Percentiles rank a stretch among this genome's conserved stretches.
Conservation (phyloP, 2,888 invertebrate genomes). For the Mythimna pallens region DNA sequence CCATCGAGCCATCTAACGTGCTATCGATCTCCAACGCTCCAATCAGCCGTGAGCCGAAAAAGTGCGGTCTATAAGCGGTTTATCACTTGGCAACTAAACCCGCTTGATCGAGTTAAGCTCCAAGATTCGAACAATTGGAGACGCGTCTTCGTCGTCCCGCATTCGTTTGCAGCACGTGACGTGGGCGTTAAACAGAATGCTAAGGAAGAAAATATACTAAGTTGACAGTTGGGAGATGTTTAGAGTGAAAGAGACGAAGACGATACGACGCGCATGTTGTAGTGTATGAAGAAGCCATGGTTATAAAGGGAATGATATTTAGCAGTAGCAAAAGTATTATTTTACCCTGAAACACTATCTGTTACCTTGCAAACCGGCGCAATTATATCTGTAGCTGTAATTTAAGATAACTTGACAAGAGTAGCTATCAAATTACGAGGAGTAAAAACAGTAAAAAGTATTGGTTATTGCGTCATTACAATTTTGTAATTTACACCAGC, state of each 20-base stretch:
- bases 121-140: conserved; percentile 89
- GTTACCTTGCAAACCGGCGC: neutral
- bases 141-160: conserved; percentile 76
- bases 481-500: neutral
- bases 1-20: conserved; percentile 40
- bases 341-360: too few relatives aligned
- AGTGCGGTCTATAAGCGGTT: conserved; percentile 78
- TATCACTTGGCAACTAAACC: conserved; percentile 82
- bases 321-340: neutral
- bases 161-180: conserved; percentile 84
- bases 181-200: conserved; percentile 67
- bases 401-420: neutral
- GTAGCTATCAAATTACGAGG: neutral
- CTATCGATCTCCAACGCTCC: conserved; percentile 65
- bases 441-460: neutral
- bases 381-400: neutral
- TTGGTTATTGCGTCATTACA: neutral
- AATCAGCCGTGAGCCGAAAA: conserved; percentile 60
- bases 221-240: conserved; percentile 57
- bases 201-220: conserved; percentile 35
- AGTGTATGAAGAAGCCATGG: neutral
- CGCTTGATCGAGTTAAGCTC: conserved; percentile 84
- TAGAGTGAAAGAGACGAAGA: conserved; percentile 42
- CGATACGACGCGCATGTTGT: conserved; percentile 51
- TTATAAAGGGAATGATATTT: neutral